Conservation (phyloP, 2,113 vertebrate genomes). For the Carettochelys insculpta region DNA sequence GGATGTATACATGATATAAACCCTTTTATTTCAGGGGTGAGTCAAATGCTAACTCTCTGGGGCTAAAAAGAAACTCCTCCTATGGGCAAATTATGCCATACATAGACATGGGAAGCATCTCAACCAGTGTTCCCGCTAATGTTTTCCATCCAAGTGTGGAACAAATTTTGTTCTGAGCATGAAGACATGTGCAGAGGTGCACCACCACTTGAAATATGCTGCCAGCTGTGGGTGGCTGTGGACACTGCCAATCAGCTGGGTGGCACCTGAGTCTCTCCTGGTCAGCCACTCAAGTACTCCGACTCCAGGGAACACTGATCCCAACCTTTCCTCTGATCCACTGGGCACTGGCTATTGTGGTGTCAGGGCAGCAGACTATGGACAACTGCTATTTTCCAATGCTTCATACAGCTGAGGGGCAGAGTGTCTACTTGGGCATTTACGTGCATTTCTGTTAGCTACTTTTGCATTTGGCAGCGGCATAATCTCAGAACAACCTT, state of each 20-base stretch:
- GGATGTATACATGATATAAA: background rate
- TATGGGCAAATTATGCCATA: background rate
- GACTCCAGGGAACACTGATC: too few relatives aligned
- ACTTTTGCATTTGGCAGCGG: background rate
- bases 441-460: slow-evolving; percentile 17
- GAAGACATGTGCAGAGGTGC: too few relatives aligned
- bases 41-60: slow-evolving; percentile 2
- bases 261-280: too few relatives aligned
- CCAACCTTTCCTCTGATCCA: background rate
- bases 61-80: background rate
- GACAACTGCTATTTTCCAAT: slow-evolving; percentile 6
- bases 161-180: too few relatives aligned
- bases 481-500: slow-evolving; percentile 43
- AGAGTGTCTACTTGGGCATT: background rate
- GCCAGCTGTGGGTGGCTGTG: too few relatives aligned
- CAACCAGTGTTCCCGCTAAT: too few relatives aligned
- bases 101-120: background rate
- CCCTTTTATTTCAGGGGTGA: slow-evolving; percentile 1
- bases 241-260: too few relatives aligned
- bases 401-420: background rate
- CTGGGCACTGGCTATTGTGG: background rate
- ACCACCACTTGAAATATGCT: too few relatives aligned
- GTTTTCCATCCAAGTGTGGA: too few relatives aligned
- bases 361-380: slow-evolving; percentile 10
- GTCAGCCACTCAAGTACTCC: too few relatives aligned